These are phyloP conservation scores for Hucho hucho DNA, from an alignment of 2,113 vertebrate genomes.

Conservation along the genomic window DNA sequence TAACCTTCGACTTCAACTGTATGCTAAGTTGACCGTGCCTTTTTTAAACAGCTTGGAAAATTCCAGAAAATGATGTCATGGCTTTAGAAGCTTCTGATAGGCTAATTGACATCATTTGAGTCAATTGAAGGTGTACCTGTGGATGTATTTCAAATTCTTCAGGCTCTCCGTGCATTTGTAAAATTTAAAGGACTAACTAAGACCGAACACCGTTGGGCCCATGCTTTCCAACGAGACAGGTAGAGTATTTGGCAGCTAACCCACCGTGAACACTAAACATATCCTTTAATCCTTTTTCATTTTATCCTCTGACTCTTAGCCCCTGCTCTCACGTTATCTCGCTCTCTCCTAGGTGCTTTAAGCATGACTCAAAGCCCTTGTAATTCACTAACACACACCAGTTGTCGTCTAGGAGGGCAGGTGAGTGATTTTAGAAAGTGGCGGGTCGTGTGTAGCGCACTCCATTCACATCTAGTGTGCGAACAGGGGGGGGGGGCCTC, in stretches of 20 bases:
- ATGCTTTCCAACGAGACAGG: conserved; percentile 25
- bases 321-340: conserved; percentile 11
- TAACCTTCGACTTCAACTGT: too few relatives aligned
- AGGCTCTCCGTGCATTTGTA: too few relatives aligned
- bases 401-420: background rate
- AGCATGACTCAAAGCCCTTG: conserved; percentile 25
- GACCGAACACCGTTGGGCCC: too few relatives aligned
- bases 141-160: too few relatives aligned
- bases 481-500: conserved; percentile 6
- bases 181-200: too few relatives aligned
- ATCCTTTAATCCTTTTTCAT: conserved; percentile 10
- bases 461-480: conserved; percentile 16
- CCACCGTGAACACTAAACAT: conserved; percentile 21
- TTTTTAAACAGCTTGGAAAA: too few relatives aligned
- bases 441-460: background rate
- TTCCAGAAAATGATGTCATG: too few relatives aligned
- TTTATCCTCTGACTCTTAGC: conserved; percentile 30
- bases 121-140: too few relatives aligned
- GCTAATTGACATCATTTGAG: too few relatives aligned
- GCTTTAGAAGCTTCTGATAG: too few relatives aligned
- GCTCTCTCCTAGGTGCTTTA: background rate
- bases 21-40: too few relatives aligned
- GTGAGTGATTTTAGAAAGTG: background rate
- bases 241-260: conserved; percentile 42
- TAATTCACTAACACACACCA: conserved; percentile 33